Evolutionary conservation across 2,113 vertebrate genomes (phyloP).

Genomic region (Percopsis transmontana): DNA sequence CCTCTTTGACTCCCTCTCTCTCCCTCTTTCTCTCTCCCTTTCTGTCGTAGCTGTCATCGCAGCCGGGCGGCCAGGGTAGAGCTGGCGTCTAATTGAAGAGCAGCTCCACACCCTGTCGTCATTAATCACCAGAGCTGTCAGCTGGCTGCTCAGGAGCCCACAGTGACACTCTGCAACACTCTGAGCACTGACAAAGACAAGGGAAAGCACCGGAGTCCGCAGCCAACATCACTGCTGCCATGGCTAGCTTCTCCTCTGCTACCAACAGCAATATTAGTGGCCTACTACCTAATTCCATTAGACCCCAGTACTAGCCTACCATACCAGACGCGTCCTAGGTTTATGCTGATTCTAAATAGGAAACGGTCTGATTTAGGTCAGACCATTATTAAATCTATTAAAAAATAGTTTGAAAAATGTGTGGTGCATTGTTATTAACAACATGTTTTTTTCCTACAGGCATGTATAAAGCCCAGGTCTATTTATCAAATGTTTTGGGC

Average conservation of each 20-base stretch:
- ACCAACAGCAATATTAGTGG: not conserved
- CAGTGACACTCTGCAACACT: slow-evolving; percentile 63
- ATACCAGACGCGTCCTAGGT: too few relatives aligned
- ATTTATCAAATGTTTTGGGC: too few relatives aligned
- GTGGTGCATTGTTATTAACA: too few relatives aligned
- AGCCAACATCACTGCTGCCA: slow-evolving; percentile 39
- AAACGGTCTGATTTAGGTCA: too few relatives aligned
- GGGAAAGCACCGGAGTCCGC: slow-evolving; percentile 59
- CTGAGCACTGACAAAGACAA: slow-evolving; percentile 50
- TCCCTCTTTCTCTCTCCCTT: slow-evolving; percentile 28
- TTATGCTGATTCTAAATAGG: too few relatives aligned
- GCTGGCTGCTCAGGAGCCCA: slow-evolving; percentile 74
- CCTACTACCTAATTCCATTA: too few relatives aligned
- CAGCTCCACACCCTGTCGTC: slow-evolving; percentile 81
- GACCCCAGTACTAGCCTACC: too few relatives aligned
- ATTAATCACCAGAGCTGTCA: slow-evolving; percentile 82
- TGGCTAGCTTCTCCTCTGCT: slow-evolving; percentile 36
- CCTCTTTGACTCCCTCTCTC: not conserved
- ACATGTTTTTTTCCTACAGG: too few relatives aligned
- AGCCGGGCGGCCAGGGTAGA: slow-evolving; percentile 61
- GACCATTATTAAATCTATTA: too few relatives aligned
- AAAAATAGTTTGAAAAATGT: too few relatives aligned
- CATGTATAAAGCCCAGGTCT: too few relatives aligned
- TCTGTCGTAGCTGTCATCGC: slow-evolving; percentile 68
- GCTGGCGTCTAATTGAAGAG: slow-evolving; percentile 81